phyloP scores from a whole-genome alignment of 2,888 invertebrate genomes.

The Dynastes tityus region DNA sequence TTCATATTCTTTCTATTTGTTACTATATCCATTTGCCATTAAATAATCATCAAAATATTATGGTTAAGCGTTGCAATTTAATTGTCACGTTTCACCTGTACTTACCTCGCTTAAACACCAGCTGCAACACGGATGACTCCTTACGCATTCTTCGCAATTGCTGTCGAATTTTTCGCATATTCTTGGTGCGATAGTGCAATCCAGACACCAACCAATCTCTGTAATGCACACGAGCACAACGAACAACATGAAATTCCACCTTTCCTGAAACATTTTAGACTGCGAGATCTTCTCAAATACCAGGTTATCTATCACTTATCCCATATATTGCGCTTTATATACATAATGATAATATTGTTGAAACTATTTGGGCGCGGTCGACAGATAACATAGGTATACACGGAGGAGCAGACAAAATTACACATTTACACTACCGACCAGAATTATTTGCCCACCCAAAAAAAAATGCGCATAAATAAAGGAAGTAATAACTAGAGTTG shows the following conservation, averaged over 20 bases:
- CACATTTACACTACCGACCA: too few relatives aligned
- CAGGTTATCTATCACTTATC: constrained; percentile 22
- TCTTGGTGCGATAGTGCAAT: constrained; percentile 33
- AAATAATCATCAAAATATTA: too few relatives aligned
- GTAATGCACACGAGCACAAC: neutral
- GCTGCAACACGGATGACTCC: constrained; percentile 48
- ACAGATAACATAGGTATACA: neutral
- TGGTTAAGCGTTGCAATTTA: too few relatives aligned
- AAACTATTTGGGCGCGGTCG: neutral
- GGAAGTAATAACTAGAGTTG: too few relatives aligned
- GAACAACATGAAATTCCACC: neutral
- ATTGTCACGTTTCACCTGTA: neutral
- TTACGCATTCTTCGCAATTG: constrained; percentile 43
- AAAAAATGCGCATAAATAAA: too few relatives aligned
- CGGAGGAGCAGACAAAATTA: neutral
- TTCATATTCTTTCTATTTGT: too few relatives aligned
- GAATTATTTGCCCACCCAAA: too few relatives aligned
- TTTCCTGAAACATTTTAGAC: constrained; percentile 15
- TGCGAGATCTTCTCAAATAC: neutral
- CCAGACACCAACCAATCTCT: constrained; percentile 13
- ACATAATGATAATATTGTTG: constrained; percentile 24
- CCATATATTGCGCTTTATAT: constrained; percentile 3
- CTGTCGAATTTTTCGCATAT: constrained; percentile 35
- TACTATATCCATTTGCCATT: too few relatives aligned
- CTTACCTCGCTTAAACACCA: constrained; percentile 56